Evolutionary conservation across 2,113 vertebrate genomes (phyloP), one percentile per base, ranked within the genome.

Genomic region (Caracal caracal): DNA sequence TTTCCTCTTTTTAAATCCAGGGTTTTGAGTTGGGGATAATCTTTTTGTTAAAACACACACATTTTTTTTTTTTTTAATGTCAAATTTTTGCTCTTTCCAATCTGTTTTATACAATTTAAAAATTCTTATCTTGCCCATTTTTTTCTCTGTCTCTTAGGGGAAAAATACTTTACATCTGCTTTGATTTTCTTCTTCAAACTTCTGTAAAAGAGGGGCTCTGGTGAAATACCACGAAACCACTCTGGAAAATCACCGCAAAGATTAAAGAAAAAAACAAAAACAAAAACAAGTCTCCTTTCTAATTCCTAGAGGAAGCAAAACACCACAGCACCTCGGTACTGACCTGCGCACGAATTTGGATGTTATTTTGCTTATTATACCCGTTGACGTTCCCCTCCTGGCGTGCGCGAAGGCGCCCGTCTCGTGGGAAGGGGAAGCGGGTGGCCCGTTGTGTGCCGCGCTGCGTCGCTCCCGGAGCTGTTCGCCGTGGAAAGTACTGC

Each of bases 281-380:
- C 17, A 20, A 9, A 40, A n/a, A 61, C 86, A 40, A 63, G 95
- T 33, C n/a, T 65, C 63, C 33, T 73, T 33, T 33, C 0, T 59
- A 16, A 13, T 12, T 19, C 71, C 84, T 15, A 53, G 86, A 96
- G 68, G 71, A 93, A 89, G 56, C 24, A 33, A 61, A 84, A 33
- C 40, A 17, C 1, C 35, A 0, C 2, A 12, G 35, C 1, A 4
- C 1, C 0, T 20, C 26, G 24, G 88, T 95, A 99, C 99, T 98
- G 98, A 99, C 99, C 99, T 99, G 99, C 99, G 99, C 5, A 99
- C 99, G 75, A 99, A 99, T 98, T 99, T 99, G 98, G 99, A 99
- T 76, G 99, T 99, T 98, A 99, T 99, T 98, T 99, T 99, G 99
- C 99, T 99, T 97, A 99, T 99, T 97, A 99, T 99, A 68, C 99